Conservation (phyloP, 1,140 invertebrate species). For the Lethrus apterus region DNA sequence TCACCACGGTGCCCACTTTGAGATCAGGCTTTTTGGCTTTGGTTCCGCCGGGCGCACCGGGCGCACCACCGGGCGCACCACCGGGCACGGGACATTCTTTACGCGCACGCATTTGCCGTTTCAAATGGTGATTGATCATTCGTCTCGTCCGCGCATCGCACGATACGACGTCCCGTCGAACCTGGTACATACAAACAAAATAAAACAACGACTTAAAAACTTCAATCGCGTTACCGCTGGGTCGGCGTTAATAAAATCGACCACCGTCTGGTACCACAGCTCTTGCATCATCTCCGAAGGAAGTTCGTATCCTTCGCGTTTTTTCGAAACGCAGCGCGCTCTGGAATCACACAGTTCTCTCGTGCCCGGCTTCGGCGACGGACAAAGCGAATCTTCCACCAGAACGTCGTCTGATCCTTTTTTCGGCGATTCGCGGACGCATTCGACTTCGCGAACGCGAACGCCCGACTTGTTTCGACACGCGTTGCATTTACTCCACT, state of each 20-base stretch:
- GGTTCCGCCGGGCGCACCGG: background rate
- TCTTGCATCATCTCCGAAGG: slow-evolving; percentile 23
- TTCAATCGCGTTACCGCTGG: slow-evolving; percentile 5
- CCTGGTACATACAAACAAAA: background rate
- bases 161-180: slow-evolving; percentile 1
- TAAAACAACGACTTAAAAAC: background rate
- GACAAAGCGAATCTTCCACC: slow-evolving; percentile 41
- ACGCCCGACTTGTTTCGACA: slow-evolving; percentile 43
- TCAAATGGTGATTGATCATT: slow-evolving; percentile 1
- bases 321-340: slow-evolving; percentile 34
- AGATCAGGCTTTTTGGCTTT: slow-evolving; percentile 12
- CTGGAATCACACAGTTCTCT: slow-evolving; percentile 40
- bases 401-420: slow-evolving; percentile 42
- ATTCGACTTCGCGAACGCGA: slow-evolving; percentile 42
- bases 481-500: slow-evolving; percentile 46
- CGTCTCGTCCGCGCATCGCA: background rate
- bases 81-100: too few relatives aligned
- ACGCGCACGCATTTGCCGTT: too few relatives aligned
- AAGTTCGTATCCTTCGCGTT: slow-evolving; percentile 16
- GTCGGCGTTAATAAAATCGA: slow-evolving; percentile 5
- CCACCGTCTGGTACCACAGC: slow-evolving; percentile 26
- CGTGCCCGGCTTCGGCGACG: slow-evolving; percentile 32
- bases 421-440: slow-evolving; percentile 39
- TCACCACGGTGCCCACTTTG: slow-evolving; percentile 38
- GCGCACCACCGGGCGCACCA: background rate